phyloP scores from a whole-genome alignment of 2,113 vertebrate species.

The Marmota flaviventris region DNA sequence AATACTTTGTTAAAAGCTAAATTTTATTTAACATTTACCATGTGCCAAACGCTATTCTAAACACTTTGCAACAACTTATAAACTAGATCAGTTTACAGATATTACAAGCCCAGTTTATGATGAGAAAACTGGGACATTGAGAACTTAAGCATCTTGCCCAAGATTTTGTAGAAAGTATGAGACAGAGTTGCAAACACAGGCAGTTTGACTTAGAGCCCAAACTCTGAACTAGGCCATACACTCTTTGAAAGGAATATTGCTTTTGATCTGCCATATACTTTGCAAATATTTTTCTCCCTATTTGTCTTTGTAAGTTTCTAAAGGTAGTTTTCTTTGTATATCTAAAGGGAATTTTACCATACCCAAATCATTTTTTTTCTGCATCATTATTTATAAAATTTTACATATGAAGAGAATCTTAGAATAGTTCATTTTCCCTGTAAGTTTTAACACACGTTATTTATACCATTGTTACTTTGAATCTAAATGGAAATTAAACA shows the following conservation, averaged over 20 bases:
- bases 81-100: neutral
- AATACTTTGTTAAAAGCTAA: slow-evolving; percentile 34
- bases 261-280: neutral
- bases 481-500: slow-evolving; percentile 38
- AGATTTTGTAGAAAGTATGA: slow-evolving; percentile 44
- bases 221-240: neutral
- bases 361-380: neutral
- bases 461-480: slow-evolving; percentile 6
- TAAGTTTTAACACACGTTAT: slow-evolving; percentile 51
- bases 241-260: neutral
- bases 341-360: neutral
- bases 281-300: neutral
- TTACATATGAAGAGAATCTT: neutral
- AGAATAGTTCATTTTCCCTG: neutral
- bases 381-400: slow-evolving; percentile 56
- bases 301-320: slow-evolving; percentile 54
- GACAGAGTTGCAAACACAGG: slow-evolving; percentile 4
- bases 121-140: slow-evolving; percentile 40
- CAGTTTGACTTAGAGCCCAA: neutral
- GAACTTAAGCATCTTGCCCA: neutral
- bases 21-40: slow-evolving; percentile 31
- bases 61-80: neutral
- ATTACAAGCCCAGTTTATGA: slow-evolving; percentile 3
- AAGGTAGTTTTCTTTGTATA: slow-evolving; percentile 12
- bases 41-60: slow-evolving; percentile 3